Evolutionary conservation across 2,797 vertebrate genomes (phyloP), one percentile per base, ranked within the genome.

Genomic region (Phylloscopus collybita): DNA sequence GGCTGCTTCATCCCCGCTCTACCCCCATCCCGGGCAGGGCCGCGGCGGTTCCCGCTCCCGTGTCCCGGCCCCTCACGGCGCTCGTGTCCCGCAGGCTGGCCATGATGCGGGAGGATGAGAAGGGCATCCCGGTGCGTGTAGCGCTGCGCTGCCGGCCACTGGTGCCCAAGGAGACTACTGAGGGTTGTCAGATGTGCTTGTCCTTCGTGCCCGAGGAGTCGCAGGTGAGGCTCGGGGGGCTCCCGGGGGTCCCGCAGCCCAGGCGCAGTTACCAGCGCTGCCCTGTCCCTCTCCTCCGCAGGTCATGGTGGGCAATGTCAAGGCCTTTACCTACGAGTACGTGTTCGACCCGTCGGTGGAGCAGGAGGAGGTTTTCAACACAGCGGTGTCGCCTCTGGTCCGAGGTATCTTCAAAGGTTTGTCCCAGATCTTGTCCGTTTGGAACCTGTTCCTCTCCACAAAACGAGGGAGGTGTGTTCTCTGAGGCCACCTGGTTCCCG

Each of bases 291-390:
- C 40, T 44, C 51, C 87, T 32, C 45, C 83, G 38, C 86, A 99
- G 99, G 98, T 99, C 49, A 97, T 99, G 42, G 98, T 99, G 38
- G 99, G 99, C 10, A 98, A 96, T 11, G 98, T 99, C 51, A 99
- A 99, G 78, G 97, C 98, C 0, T 99, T 99, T 97, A 99, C 99
- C 0, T 99, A 99, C 6, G 99, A 99, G 86, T 99, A 98, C 73
- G 98, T 99, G 29, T 99, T 99, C 74, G 99, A 99, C 92, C 98
- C 99, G 0, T 97, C 98, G 25, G 97, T 98, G 5, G 99, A 99
- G 92, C 99, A 99, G 96, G 99, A 99, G 80, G 99, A 99, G 87
- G 99, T 99, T 22, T 99, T 98, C 95, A 98, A 61, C 74, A 97
- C 97, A 0, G 98, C 98, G 1, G 98, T 99, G 15, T 98, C 98